Evolutionary conservation across 92 coral and sea anemone species (phyloP).

Genomic region (Anthopleura xanthogrammica): DNA sequence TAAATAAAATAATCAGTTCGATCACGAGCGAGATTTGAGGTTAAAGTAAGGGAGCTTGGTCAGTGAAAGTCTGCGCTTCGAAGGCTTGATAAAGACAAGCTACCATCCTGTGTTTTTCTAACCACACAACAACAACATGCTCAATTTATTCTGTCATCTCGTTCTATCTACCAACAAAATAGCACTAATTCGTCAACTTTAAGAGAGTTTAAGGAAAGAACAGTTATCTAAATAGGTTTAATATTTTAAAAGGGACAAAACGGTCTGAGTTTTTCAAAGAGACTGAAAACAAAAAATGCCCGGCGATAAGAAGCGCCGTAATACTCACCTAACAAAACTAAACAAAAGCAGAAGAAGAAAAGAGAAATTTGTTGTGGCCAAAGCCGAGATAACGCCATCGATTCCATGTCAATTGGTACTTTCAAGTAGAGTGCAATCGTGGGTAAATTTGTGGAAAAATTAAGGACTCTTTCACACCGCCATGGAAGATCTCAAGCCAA

Average conservation of each 20-base stretch:
- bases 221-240: not conserved
- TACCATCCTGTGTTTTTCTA: not conserved
- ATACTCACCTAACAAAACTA: conserved; percentile 63
- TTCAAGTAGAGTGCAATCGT: conserved; percentile 26
- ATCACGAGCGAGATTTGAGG: not conserved
- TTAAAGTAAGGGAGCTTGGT: not conserved
- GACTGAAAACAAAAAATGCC: conserved; percentile 14
- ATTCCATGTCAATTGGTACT: conserved; percentile 36
- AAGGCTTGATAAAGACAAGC: conserved; percentile 14
- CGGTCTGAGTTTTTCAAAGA: conserved; percentile 15
- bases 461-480: conserved; percentile 12
- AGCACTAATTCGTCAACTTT: not conserved
- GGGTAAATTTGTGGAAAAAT: conserved; percentile 15
- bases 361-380: conserved; percentile 13
- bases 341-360: conserved; percentile 46
- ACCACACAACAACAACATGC: conserved; percentile 46
- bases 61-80: not conserved
- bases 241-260: not conserved
- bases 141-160: conserved; percentile 20
- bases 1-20: not conserved
- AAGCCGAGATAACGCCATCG: conserved; percentile 19
- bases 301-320: not conserved
- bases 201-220: not conserved
- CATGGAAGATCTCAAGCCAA: conserved; percentile 13
- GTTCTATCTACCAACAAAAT: not conserved